These are phyloP conservation scores for Chrysopa pallens DNA, from an alignment of 1,140 invertebrate species.

Conservation along the genomic window DNA sequence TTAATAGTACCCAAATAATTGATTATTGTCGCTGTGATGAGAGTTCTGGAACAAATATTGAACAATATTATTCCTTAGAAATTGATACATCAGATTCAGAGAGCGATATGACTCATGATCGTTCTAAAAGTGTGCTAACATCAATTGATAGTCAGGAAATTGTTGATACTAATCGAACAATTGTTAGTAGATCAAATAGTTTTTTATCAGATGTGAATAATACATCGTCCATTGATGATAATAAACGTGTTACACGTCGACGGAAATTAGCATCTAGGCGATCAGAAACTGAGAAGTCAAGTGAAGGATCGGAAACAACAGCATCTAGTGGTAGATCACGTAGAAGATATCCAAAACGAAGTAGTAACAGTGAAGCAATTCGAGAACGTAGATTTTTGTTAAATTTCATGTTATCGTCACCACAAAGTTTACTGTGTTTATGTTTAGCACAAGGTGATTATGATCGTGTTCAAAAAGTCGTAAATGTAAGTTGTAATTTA, in stretches of 20 bases:
- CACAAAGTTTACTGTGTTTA: conserved; percentile 16
- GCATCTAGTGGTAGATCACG: background rate
- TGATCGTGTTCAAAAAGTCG: conserved; percentile 16
- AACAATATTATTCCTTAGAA: too few relatives aligned
- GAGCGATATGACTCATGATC: background rate
- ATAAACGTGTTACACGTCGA: background rate
- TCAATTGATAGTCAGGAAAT: background rate
- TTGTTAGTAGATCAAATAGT: background rate
- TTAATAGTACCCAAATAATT: background rate
- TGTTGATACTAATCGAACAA: background rate
- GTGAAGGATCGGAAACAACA: conserved; percentile 8
- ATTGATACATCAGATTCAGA: too few relatives aligned
- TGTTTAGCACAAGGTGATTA: conserved; percentile 17
- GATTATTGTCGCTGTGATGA: too few relatives aligned
- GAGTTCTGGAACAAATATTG: too few relatives aligned
- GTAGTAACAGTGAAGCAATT: background rate
- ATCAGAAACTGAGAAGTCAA: conserved; percentile 6
- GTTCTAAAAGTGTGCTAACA: background rate
- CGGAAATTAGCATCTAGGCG: background rate
- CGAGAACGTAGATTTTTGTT: conserved; percentile 5
- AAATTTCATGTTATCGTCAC: conserved; percentile 17
- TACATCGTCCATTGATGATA: background rate
- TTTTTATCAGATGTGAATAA: background rate
- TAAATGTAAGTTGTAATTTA: conserved; percentile 17
- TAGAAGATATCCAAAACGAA: background rate